These are phyloP conservation scores for Drosophila nigromelanica DNA, from an alignment of 1,140 invertebrate genomes.

Conservation along the genomic window DNA sequence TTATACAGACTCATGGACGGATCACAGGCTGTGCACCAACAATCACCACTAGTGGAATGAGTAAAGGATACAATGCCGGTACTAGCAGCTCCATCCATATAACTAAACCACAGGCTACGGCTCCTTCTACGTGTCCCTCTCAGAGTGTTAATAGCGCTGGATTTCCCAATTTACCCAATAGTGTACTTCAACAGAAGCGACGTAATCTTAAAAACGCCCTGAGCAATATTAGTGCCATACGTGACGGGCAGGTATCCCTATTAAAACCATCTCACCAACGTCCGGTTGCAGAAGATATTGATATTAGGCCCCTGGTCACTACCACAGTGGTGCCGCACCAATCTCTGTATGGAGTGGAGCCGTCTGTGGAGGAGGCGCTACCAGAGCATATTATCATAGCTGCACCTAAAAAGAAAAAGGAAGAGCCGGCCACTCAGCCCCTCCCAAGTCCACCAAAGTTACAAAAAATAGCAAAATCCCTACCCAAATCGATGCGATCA, in stretches of 20 bases:
- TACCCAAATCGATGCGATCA: constrained; percentile 13
- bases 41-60: background rate
- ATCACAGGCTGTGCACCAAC: constrained; percentile 54
- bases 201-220: constrained; percentile 72
- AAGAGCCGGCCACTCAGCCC: constrained; percentile 22
- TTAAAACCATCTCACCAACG: constrained; percentile 62
- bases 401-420: constrained; percentile 71
- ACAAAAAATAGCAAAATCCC: constrained; percentile 26
- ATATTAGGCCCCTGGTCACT: constrained; percentile 46
- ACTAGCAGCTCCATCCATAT: background rate
- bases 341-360: constrained; percentile 49
- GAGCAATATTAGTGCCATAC: constrained; percentile 70
- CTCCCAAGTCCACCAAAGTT: constrained; percentile 15
- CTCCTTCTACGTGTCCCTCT: background rate
- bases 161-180: constrained; percentile 54
- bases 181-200: constrained; percentile 69
- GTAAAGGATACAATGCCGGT: constrained; percentile 2
- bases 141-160: constrained; percentile 10
- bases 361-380: constrained; percentile 63
- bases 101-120: background rate
- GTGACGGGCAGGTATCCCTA: constrained; percentile 73
- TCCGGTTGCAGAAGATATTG: constrained; percentile 14
- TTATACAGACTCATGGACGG: constrained; percentile 69
- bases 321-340: constrained; percentile 64
- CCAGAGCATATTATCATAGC: constrained; percentile 79